phyloP scores from a whole-genome alignment of 2,113 vertebrate genomes.

The Macquaria ambigua region DNA sequence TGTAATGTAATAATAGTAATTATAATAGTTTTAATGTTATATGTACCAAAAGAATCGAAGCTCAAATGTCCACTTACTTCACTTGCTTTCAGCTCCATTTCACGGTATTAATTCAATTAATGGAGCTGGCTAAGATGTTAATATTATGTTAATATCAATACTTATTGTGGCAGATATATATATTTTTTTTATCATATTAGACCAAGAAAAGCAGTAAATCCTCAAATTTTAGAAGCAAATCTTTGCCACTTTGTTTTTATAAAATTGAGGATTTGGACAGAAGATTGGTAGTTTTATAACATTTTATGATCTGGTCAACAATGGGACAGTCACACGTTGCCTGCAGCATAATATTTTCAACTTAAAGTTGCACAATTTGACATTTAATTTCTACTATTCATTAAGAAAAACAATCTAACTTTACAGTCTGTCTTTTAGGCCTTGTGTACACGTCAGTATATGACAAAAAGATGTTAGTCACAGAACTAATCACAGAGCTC shows the following conservation, averaged over 20 bases:
- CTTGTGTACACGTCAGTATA: background rate
- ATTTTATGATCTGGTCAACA: no score
- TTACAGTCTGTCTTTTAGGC: background rate
- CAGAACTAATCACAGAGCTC: background rate
- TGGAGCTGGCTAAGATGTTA: background rate
- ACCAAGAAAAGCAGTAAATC: background rate
- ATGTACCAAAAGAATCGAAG: background rate
- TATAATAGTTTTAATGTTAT: conserved; percentile 3
- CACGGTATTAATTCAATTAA: background rate
- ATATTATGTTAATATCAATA: background rate
- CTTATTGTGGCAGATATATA: background rate
- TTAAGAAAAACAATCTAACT: background rate
- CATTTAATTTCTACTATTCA: no score
- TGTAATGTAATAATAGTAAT: background rate
- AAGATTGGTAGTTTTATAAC: no score
- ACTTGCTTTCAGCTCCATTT: background rate
- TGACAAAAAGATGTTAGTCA: background rate
- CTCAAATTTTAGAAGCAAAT: background rate
- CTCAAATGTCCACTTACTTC: conserved; percentile 19
- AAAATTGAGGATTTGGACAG: background rate
- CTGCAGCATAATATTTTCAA: no score
- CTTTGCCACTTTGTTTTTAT: background rate
- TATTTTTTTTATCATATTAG: background rate
- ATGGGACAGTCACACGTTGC: no score
- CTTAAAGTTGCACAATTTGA: no score